phyloP scores from a whole-genome alignment of 2,113 vertebrate species.

The Tragelaphus imberbis region DNA sequence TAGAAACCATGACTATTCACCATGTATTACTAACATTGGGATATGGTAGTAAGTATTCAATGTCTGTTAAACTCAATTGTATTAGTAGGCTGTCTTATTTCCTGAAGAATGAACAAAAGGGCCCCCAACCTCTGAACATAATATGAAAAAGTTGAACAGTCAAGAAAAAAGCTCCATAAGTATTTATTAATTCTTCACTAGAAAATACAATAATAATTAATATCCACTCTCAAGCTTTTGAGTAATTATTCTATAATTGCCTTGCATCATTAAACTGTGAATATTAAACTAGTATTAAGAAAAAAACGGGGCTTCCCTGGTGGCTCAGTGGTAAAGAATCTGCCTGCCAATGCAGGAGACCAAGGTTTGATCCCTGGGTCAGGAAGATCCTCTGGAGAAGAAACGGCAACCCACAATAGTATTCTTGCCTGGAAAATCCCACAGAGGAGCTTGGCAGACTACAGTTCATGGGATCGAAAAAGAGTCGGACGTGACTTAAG shows the following conservation, averaged over 20 bases:
- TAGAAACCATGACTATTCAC: neutral
- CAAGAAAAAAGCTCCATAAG: constrained; percentile 25
- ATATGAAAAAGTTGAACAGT: neutral
- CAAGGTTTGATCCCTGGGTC: neutral
- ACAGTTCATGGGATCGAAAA: neutral
- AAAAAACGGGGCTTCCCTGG: neutral
- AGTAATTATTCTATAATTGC: neutral
- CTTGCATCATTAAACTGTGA: neutral
- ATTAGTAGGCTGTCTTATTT: neutral
- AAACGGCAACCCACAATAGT: neutral
- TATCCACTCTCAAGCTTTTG: neutral
- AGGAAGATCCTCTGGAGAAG: neutral
- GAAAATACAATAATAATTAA: neutral
- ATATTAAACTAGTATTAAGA: neutral
- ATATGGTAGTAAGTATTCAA: neutral
- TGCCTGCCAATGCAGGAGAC: neutral
- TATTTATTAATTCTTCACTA: neutral
- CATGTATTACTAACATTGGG: neutral
- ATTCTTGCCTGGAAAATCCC: neutral
- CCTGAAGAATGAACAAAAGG: neutral
- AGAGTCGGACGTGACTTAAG: neutral
- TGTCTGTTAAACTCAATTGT: neutral
- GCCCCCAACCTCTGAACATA: neutral
- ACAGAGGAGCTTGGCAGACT: neutral
- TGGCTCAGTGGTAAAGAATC: neutral